Evolutionary conservation across 64 coral and sea anemone genomes (phyloP), one percentile per base, ranked within the genome.

Genomic region (Porites australiensis): DNA sequence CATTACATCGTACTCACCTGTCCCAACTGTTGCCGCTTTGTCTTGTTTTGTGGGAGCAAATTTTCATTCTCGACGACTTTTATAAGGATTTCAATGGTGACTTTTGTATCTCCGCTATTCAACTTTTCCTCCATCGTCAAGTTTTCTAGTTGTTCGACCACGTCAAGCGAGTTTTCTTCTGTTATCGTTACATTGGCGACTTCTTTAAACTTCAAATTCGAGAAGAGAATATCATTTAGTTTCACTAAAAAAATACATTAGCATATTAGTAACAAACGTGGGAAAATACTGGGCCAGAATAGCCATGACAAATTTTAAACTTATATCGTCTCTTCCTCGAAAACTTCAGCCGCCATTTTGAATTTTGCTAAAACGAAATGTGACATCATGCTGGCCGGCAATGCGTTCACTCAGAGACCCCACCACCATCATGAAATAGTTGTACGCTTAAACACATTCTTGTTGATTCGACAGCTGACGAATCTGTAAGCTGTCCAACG

Each of bases 51-150:
- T 5, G 91, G 71, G 13, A 74, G 58, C 51, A 93, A 76, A 23
- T 50, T 63, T 3, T 93, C 67, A 23, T 64, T 77, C 1, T 13
- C 16, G 6, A 72, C 70, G 44, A 93, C 14, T 92, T 93, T 78
- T 44, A 14, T 27, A 16, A 93, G 59, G 23, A 93, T 87, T 54
- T n/a, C 50, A 37, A 87, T 43, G 1, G 91, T 21, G 19, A 73
- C 82, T 58, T 57, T 66, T 16, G 50, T 79, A 51, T 93, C 91
- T 16, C 91, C 91, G 3, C 91, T 74, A 72, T 93, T 93, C n/a
- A 93, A 20, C 6, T 51, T 13, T 55, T 64, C 74, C 5, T 61
- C 45, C 5, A 23, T 87, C 6, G 91, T 87, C 21, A 93, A 44
- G 21, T 92, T 93, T 70, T 46, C 51, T 0, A 93, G 91, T 58